phyloP scores from a whole-genome alignment of 2,797 vertebrate species.

The Gallinago solitaria region DNA sequence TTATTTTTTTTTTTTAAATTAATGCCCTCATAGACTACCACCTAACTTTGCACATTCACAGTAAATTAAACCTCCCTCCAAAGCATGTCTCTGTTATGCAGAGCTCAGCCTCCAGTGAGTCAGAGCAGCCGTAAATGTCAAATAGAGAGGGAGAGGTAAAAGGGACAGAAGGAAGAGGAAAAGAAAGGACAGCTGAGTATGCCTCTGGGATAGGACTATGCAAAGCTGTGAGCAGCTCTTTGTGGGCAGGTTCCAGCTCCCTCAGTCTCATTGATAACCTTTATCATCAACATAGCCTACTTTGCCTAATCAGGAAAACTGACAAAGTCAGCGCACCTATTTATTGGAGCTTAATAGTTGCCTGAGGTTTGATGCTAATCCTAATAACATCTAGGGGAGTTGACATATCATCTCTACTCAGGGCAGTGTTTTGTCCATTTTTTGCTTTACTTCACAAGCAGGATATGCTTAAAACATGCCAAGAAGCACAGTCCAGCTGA shows the following conservation, averaged over 20 bases:
- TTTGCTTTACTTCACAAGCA: not conserved
- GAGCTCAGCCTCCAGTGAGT: not conserved
- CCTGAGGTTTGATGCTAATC: not conserved
- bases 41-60: not conserved
- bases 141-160: not conserved
- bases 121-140: not conserved
- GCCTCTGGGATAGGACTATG: not conserved
- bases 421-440: not conserved
- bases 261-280: not conserved
- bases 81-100: not conserved
- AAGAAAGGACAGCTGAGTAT: not conserved
- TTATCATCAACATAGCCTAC: accelerated
- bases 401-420: not conserved
- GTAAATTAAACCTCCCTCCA: not conserved
- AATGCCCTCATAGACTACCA: not conserved
- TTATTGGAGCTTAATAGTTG: not conserved
- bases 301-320: not conserved
- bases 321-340: not conserved
- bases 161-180: not conserved
- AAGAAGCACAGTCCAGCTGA: not conserved
- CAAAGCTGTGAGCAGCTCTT: not conserved
- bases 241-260: not conserved
- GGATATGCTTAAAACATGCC: not conserved
- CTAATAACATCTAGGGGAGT: not conserved
- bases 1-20: not conserved